Evolutionary conservation across 2,113 vertebrate genomes (phyloP), one percentile per base, ranked within the genome.

Genomic region (Paralichthys olivaceus): DNA sequence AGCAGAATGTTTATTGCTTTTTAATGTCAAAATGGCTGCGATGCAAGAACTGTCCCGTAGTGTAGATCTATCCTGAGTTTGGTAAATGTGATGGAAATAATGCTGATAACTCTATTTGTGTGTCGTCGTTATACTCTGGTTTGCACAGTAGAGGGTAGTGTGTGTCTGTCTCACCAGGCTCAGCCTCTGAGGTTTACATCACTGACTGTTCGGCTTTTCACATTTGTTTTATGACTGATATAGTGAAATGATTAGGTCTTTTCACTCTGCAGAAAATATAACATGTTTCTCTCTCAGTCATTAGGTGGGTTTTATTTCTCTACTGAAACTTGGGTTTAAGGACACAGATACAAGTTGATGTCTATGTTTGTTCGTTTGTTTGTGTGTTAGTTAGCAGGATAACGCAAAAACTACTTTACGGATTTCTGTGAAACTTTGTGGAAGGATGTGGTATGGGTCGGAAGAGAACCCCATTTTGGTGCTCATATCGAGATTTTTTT

Each of bases 61-160:
- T 53, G 49, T 53, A 22, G 20, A 53, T 53, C 7, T n/a, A 7
- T 3, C 20, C 49, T 53, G 7, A 53, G 20, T n/a, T 53, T 9
- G 19, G 20, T 8, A 7, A 2, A n/a, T 6, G 7, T 53, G 49
- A n/a, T 53, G 49, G n/a, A 55, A 34, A 20, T 7, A 13, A 23
- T 14, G n/a, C 2, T 3, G 0, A n/a, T n/a, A 8, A 7, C 49
- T 7, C 51, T 22, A 22, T 40, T 23, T 40, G 11, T 12, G 12
- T 65, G n/a, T 37, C 53, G 20, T 23, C 89, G 83, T 79, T 32
- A 81, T 80, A 2, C 58, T 23, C 28, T 32, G 5, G 0, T 68
- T 11, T 26, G 28, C 4, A 57, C 89, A 86, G 61, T 51, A 91
- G 91, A 77, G 75, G 84, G 86, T 1, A 5, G 37, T 84, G 65